phyloP scores from a whole-genome alignment of 2,797 vertebrate species.

The Myripristis murdjan region DNA sequence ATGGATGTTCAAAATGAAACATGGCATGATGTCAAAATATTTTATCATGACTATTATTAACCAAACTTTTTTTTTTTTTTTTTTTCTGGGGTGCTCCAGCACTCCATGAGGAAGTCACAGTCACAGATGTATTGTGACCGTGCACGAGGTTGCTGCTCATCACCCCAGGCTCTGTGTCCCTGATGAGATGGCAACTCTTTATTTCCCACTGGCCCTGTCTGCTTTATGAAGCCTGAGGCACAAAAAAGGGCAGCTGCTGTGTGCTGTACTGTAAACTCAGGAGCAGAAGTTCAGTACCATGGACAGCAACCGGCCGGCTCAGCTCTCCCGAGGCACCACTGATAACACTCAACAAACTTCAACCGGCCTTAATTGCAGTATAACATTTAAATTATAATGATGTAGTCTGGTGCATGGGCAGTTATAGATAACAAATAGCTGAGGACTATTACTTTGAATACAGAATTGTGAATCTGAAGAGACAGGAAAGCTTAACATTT shows the following conservation, averaged over 20 bases:
- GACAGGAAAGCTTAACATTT: constrained; percentile 11
- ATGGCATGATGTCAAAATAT: neutral
- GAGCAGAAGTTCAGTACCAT: constrained; percentile 82
- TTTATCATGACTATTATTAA: neutral
- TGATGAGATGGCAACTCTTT: constrained; percentile 10
- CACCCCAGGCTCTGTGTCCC: neutral
- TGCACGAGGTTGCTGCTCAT: constrained; percentile 10
- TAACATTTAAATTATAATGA: neutral
- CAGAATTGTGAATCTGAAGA: constrained; percentile 21
- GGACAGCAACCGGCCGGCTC: constrained; percentile 77
- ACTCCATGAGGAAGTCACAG: neutral
- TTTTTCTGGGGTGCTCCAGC: neutral
- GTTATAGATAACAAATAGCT: constrained; percentile 5
- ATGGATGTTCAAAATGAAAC: neutral
- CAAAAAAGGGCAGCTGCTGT: constrained; percentile 12
- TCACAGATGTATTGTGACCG: neutral
- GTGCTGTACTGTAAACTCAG: constrained; percentile 16
- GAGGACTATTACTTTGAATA: constrained; percentile 1
- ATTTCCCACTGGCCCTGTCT: constrained; percentile 36
- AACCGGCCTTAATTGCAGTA: too few species aligned
- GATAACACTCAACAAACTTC: too few species aligned
- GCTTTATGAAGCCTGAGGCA: constrained; percentile 26
- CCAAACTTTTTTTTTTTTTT: neutral
- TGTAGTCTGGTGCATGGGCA: neutral
- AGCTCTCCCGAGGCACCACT: neutral